Percentiles rank a stretch among this genome's conserved stretches.
These are phyloP conservation scores for Abrostola tripartita DNA, from an alignment of 2,888 invertebrate genomes.

Conservation along the genomic window DNA sequence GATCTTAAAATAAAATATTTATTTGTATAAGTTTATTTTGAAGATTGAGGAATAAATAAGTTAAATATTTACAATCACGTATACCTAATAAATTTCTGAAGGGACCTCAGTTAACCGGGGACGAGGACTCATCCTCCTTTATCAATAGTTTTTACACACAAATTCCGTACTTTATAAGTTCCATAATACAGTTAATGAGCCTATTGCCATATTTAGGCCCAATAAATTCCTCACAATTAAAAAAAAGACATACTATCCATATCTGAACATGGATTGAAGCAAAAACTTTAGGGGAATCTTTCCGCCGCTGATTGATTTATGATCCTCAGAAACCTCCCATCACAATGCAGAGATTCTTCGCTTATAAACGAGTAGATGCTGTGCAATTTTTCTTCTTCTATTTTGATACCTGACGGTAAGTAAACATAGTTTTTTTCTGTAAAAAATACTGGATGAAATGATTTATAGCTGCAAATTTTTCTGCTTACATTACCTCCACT, in stretches of 20 bases:
- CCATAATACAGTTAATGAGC: background rate
- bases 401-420: slow-evolving; percentile 41
- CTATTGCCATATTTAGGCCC: background rate
- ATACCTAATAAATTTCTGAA: too few relatives aligned
- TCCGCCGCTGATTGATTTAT: slow-evolving; percentile 67
- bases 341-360: slow-evolving; percentile 43
- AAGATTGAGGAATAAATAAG: too few relatives aligned
- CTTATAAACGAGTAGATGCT: slow-evolving; percentile 45
- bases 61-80: too few relatives aligned
- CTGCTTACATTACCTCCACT: too few relatives aligned
- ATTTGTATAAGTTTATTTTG: too few relatives aligned
- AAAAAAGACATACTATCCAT: slow-evolving; percentile 39
- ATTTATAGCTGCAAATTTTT: background rate
- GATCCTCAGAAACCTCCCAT: slow-evolving; percentile 51
- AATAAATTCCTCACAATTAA: slow-evolving; percentile 23
- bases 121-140: too few relatives aligned
- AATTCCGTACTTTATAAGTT: too few relatives aligned
- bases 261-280: slow-evolving; percentile 48
- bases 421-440: slow-evolving; percentile 35
- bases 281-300: slow-evolving; percentile 65
- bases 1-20: too few relatives aligned
- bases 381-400: slow-evolving; percentile 45
- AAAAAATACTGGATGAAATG: slow-evolving; percentile 11
- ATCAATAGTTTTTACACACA: too few relatives aligned
- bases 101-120: too few relatives aligned